These are phyloP conservation scores for Lepilemur ruficaudatus DNA, from an alignment of 2,797 vertebrate genomes.

Conservation along the genomic window DNA sequence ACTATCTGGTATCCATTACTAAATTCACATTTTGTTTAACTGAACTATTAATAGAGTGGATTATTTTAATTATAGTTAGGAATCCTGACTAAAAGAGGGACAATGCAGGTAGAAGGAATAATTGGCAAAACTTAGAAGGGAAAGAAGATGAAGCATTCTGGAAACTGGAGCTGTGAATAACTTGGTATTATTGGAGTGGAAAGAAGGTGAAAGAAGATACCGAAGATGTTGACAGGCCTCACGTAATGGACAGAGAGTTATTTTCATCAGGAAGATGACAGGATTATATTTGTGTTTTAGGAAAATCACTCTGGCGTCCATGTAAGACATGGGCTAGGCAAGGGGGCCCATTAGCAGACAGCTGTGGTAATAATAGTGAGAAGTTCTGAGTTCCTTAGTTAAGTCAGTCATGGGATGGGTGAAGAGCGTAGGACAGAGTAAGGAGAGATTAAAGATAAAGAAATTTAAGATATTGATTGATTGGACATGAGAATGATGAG, in stretches of 20 bases:
- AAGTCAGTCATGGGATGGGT: background rate
- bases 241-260: background rate
- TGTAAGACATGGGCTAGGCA: background rate
- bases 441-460: background rate
- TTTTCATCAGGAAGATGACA: background rate
- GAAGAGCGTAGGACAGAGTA: background rate
- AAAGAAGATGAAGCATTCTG: background rate
- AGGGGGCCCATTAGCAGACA: background rate
- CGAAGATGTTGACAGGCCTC: background rate
- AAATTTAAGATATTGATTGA: background rate
- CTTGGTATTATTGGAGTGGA: background rate
- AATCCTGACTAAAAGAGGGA: background rate
- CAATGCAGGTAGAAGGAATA: background rate
- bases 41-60: background rate
- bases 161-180: background rate
- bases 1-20: background rate
- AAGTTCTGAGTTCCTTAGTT: background rate
- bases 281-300: background rate
- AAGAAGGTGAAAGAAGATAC: background rate
- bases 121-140: background rate
- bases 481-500: background rate
- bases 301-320: background rate
- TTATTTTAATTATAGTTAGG: background rate
- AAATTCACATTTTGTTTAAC: background rate
- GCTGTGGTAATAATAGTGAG: background rate